Evolutionary conservation across 2,888 invertebrate genomes (phyloP).

Genomic region (Erannis defoliaria): DNA sequence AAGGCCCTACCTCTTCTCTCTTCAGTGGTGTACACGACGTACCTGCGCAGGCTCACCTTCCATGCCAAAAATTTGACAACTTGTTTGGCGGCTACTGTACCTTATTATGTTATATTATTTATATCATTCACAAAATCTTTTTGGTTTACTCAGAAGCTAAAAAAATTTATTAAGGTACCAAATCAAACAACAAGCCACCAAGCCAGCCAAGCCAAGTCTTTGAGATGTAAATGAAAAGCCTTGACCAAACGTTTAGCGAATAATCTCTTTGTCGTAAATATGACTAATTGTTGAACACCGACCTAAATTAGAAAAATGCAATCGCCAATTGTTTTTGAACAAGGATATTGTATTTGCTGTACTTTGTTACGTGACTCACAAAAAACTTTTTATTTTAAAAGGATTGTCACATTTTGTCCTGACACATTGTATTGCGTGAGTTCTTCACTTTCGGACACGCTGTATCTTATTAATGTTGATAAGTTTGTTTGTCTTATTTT

Average conservation of each 20-base stretch:
- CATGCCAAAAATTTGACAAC: too few species aligned
- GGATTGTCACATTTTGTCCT: conserved; percentile 37
- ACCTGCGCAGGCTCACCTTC: too few species aligned
- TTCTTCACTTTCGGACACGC: conserved; percentile 52
- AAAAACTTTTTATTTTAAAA: conserved; percentile 68
- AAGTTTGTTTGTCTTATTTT: conserved; percentile 22
- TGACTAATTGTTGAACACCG: conserved; percentile 63
- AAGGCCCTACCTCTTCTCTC: too few species aligned
- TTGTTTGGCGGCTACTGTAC: too few species aligned
- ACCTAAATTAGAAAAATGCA: conserved; percentile 52
- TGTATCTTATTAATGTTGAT: conserved; percentile 47
- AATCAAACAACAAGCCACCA: neutral
- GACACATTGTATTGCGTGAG: conserved; percentile 39
- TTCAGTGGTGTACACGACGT: too few species aligned
- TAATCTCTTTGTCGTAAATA: conserved; percentile 49
- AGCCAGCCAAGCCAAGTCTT: neutral
- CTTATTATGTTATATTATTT: too few species aligned
- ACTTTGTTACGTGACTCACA: conserved; percentile 63
- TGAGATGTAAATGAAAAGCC: conserved; percentile 16
- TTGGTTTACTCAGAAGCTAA: neutral
- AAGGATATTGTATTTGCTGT: conserved; percentile 46
- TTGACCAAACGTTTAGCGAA: conserved; percentile 28
- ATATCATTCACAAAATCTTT: too few species aligned
- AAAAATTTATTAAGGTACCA: neutral
- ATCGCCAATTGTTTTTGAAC: conserved; percentile 30